Conservation (phyloP, 2,888 invertebrate genomes). For the Apocheima hispidaria region DNA sequence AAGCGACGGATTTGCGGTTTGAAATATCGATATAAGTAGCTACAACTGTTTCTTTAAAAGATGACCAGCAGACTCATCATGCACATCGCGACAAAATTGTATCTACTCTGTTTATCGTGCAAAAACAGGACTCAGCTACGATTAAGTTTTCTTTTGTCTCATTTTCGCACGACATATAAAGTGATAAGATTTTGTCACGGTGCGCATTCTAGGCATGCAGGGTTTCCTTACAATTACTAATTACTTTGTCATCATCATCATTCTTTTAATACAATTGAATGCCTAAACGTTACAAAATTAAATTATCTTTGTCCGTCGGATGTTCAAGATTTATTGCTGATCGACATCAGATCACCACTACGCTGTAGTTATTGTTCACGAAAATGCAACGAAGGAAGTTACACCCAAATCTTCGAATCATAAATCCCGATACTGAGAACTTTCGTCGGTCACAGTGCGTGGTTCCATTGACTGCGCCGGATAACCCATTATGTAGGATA, state of each 20-base stretch:
- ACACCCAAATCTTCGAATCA: conserved; percentile 73
- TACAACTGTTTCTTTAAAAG: no score
- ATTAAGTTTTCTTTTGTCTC: no score
- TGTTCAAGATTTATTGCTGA: conserved; percentile 28
- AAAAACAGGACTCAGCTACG: no score
- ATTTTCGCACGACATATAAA: no score
- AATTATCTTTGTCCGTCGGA: conserved; percentile 20
- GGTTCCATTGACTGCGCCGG: conserved; percentile 80
- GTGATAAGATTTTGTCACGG: no score
- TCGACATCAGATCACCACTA: no score
- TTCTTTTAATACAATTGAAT: conserved; percentile 6
- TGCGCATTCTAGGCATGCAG: no score
- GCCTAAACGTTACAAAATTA: conserved; percentile 11
- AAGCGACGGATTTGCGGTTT: no score
- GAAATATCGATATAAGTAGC: no score
- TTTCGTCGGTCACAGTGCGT: conserved; percentile 72
- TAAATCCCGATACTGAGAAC: conserved; percentile 70
- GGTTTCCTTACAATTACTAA: neutral
- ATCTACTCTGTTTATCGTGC: no score
- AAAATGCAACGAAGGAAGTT: conserved; percentile 66
- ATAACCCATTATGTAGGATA: conserved; percentile 81
- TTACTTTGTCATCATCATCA: conserved; percentile 2
- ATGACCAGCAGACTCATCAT: no score
- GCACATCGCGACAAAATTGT: no score
- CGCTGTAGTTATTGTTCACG: conserved; percentile 44